Conservation (phyloP, 2,113 vertebrate species). For the Ictalurus furcatus region DNA sequence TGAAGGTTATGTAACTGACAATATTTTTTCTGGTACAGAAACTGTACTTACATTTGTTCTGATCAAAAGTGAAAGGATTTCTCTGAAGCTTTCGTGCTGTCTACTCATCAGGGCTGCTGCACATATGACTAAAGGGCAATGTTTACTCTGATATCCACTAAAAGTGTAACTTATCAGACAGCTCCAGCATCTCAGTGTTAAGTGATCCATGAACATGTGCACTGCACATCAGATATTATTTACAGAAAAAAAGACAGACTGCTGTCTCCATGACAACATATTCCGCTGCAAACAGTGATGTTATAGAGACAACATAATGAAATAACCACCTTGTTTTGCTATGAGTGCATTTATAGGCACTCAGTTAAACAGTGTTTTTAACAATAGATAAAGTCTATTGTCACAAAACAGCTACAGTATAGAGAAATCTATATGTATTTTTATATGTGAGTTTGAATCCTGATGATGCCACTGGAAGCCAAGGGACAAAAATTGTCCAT, state of each 20-base stretch:
- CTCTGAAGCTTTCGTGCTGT: neutral
- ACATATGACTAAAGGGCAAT: conserved; percentile 20
- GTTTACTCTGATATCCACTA: conserved; percentile 34
- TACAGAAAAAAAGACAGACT: neutral
- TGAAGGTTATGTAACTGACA: neutral
- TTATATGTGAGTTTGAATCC: neutral
- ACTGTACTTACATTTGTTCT: conserved; percentile 6
- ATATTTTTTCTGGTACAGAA: conserved; percentile 12
- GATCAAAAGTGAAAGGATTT: conserved; percentile 29
- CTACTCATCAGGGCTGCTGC: neutral
- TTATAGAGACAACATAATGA: conserved; percentile 1
- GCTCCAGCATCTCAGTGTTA: conserved; percentile 14
- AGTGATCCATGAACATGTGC: conserved; percentile 35
- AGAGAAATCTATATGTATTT: neutral
- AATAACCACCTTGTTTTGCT: conserved; percentile 7
- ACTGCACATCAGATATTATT: conserved; percentile 14
- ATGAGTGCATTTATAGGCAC: neutral
- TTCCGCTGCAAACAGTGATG: neutral
- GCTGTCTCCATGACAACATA: conserved; percentile 38
- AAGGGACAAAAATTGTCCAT: neutral
- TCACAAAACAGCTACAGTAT: neutral
- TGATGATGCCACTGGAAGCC: neutral
- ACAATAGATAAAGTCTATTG: neutral
- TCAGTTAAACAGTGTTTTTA: neutral
- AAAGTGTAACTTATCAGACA: conserved; percentile 33